Percentiles rank a stretch among this genome's conserved stretches.
These are phyloP conservation scores for Tetramorium alpestre DNA, from an alignment of 1,140 invertebrate genomes.

Conservation along the genomic window DNA sequence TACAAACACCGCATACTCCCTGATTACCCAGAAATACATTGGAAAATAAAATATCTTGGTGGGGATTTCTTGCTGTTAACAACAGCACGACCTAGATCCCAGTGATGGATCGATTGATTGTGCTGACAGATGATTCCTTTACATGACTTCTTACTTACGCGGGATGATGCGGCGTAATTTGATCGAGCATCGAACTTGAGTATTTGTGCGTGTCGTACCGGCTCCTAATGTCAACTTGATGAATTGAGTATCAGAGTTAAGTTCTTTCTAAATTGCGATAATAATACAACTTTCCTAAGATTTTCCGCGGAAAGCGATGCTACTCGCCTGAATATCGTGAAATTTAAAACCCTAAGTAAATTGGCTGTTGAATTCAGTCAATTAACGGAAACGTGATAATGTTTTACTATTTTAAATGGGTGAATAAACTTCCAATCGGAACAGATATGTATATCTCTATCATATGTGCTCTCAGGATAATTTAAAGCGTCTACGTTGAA, in stretches of 20 bases:
- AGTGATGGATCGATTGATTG: constrained; percentile 65
- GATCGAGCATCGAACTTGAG: constrained; percentile 14
- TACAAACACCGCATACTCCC: neutral
- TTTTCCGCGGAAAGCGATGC: neutral
- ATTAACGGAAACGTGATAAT: neutral
- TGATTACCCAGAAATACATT: neutral
- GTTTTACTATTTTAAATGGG: neutral
- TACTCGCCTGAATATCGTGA: neutral
- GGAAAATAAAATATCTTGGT: neutral
- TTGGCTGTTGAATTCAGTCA: neutral
- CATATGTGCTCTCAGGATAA: neutral
- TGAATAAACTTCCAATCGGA: neutral
- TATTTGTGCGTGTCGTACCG: constrained; percentile 51
- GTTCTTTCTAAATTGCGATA: constrained; percentile 14
- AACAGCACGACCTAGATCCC: constrained; percentile 22
- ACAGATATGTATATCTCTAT: neutral
- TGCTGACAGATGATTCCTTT: constrained; percentile 60
- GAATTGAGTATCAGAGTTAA: constrained; percentile 37
- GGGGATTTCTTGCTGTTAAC: neutral
- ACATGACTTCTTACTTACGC: constrained; percentile 72
- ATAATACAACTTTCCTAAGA: neutral
- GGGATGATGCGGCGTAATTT: constrained; percentile 34
- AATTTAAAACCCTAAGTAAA: neutral
- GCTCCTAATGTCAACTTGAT: constrained; percentile 47
- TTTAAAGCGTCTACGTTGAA: neutral